Conservation (phyloP, 2,797 vertebrate species). For the Melanotaenia maccullochi region DNA sequence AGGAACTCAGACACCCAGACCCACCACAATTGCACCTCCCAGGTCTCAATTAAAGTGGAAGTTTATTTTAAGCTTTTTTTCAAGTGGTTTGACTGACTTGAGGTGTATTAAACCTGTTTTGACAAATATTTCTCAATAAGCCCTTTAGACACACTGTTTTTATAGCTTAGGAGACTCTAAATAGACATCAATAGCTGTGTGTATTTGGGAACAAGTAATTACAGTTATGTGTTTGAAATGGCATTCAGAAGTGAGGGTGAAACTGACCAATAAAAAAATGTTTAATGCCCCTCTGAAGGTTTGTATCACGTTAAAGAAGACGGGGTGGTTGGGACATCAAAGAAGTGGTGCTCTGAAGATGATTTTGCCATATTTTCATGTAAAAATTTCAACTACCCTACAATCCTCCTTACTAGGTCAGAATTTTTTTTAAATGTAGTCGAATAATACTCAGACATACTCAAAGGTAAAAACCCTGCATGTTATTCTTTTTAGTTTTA, state of each 20-base stretch:
- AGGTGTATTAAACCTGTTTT: conserved; percentile 54
- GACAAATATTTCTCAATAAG: conserved; percentile 39
- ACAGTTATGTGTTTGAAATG: conserved; percentile 45
- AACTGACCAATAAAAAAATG: conserved; percentile 43
- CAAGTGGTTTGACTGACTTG: conserved; percentile 45
- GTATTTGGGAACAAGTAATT: conserved; percentile 38
- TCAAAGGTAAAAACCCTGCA: conserved; percentile 4
- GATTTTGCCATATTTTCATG: background rate
- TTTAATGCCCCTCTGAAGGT: conserved; percentile 15
- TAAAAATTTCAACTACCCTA: conserved; percentile 12
- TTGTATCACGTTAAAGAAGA: conserved; percentile 1
- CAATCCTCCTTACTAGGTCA: conserved; percentile 14
- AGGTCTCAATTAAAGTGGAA: conserved; percentile 12
- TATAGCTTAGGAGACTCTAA: conserved; percentile 27
- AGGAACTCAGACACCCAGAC: background rate
- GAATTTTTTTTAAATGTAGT: conserved; percentile 17
- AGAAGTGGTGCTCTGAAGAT: background rate
- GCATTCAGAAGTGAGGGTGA: conserved; percentile 24
- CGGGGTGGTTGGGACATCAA: conserved; percentile 16
- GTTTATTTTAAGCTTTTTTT: conserved; percentile 40
- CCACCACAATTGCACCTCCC: conserved; percentile 16
- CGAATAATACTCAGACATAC: conserved; percentile 4
- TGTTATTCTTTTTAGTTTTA: conserved; percentile 10
- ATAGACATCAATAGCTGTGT: conserved; percentile 42
- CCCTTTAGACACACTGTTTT: conserved; percentile 26